Evolutionary conservation across 1,140 invertebrate species (phyloP).

Genomic region (Oryctes rhinoceros): DNA sequence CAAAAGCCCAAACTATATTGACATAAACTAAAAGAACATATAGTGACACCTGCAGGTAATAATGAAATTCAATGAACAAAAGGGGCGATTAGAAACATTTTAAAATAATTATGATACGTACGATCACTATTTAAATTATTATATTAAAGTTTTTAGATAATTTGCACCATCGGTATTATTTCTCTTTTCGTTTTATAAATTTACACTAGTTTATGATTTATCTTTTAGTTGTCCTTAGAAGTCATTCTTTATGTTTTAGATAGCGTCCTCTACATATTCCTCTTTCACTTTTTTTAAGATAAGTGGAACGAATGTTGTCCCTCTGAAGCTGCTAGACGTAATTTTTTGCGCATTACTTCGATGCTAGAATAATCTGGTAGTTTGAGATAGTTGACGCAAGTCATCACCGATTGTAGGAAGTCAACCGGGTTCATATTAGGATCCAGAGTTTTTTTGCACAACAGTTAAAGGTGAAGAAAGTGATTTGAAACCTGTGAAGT

Average conservation of each 20-base stretch:
- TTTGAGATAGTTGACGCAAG: conserved; percentile 99
- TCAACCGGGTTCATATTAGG: conserved; percentile 89
- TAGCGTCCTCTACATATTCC: neutral
- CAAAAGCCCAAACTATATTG: neutral
- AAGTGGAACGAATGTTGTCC: conserved; percentile 98
- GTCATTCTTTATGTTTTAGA: conserved; percentile 23
- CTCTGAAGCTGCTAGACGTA: conserved; percentile 89
- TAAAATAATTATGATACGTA: conserved; percentile 43
- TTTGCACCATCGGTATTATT: conserved; percentile 43
- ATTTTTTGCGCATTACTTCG: conserved; percentile 93
- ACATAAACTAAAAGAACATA: conserved; percentile 34
- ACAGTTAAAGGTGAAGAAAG: conserved; percentile 95
- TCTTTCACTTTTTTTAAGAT: conserved; percentile 72
- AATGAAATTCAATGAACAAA: conserved; percentile 5
- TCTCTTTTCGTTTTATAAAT: conserved; percentile 40
- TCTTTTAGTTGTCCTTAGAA: conserved; percentile 35
- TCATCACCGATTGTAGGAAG: conserved; percentile 99
- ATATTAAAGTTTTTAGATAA: conserved; percentile 45
- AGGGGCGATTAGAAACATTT: conserved; percentile 26
- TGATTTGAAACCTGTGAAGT: conserved; percentile 86
- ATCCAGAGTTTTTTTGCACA: conserved; percentile 94
- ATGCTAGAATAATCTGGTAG: conserved; percentile 95
- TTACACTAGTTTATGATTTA: conserved; percentile 43
- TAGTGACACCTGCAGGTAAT: conserved; percentile 42
- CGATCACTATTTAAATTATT: conserved; percentile 44